These are phyloP conservation scores for Schrankia costaestrigalis DNA, from an alignment of 2,888 invertebrate genomes.

Conservation along the genomic window DNA sequence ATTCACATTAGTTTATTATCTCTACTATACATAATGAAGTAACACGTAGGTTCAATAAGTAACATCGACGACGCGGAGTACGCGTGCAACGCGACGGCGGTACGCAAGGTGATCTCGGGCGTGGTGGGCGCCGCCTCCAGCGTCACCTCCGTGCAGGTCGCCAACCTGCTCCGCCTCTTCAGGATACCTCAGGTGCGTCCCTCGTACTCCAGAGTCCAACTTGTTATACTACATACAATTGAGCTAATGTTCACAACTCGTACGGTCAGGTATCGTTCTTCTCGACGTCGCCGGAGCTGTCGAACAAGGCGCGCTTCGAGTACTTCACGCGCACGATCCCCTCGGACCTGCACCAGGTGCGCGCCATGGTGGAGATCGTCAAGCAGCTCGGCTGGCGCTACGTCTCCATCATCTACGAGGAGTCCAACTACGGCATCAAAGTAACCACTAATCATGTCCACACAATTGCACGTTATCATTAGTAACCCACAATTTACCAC, in stretches of 20 bases:
- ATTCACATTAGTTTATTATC: background rate
- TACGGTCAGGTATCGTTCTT: conserved; percentile 93
- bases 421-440: conserved; percentile 97
- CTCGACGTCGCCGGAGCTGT: conserved; percentile 95
- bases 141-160: conserved; percentile 97
- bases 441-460: conserved; percentile 73
- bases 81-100: conserved; percentile 88
- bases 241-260: too few relatives aligned
- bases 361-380: conserved; percentile 97
- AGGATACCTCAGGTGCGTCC: conserved; percentile 88
- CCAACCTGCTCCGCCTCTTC: conserved; percentile 90
- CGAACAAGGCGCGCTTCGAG: conserved; percentile 96
- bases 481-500: too few relatives aligned
- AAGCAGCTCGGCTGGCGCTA: conserved; percentile 94
- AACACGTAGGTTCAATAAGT: conserved; percentile 91
- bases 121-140: conserved; percentile 84
- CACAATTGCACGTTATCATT: too few relatives aligned
- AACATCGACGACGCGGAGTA: conserved; percentile 94
- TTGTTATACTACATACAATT: too few relatives aligned
- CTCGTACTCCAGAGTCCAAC: background rate
- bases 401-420: conserved; percentile 96
- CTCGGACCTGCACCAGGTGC: conserved; percentile 95
- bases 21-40: background rate
- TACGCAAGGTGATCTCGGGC: conserved; percentile 68
- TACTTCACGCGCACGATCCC: conserved; percentile 96